A percentile compares a stretch with the other conserved stretches of the same genome.
Conservation (phyloP, 2,888 invertebrate genomes). For the Pseudococcus longispinus region DNA sequence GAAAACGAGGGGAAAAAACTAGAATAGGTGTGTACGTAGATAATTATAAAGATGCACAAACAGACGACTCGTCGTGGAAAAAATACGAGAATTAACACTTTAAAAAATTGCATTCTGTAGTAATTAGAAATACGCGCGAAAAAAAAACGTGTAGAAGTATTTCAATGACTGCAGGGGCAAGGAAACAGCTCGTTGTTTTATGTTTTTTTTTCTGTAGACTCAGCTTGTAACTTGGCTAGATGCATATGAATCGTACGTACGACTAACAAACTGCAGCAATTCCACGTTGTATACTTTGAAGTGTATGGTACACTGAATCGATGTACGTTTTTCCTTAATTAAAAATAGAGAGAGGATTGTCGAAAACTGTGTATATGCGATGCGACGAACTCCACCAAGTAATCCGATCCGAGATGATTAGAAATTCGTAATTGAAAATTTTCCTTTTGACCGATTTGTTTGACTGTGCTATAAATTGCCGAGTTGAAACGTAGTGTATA, state of each 20-base stretch:
- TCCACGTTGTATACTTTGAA: background rate
- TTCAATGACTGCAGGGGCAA: background rate
- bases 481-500: background rate
- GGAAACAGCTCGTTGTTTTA: background rate
- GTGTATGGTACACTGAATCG: background rate
- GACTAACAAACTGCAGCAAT: background rate
- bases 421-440: conserved; percentile 30
- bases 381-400: background rate
- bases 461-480: background rate
- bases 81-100: background rate
- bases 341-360: conserved; percentile 15
- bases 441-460: conserved; percentile 28
- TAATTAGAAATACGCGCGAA: background rate
- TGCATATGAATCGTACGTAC: background rate
- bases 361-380: background rate
- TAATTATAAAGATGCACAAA: background rate
- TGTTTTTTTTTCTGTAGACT: background rate
- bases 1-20: background rate
- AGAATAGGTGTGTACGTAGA: background rate
- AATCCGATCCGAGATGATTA: conserved; percentile 25
- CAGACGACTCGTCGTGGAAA: background rate
- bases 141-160: background rate
- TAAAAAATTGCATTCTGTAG: background rate
- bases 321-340: conserved; percentile 17
- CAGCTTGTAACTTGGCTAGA: background rate